Evolutionary conservation across 2,113 vertebrate species (phyloP).

Genomic region (Bubo bubo): DNA sequence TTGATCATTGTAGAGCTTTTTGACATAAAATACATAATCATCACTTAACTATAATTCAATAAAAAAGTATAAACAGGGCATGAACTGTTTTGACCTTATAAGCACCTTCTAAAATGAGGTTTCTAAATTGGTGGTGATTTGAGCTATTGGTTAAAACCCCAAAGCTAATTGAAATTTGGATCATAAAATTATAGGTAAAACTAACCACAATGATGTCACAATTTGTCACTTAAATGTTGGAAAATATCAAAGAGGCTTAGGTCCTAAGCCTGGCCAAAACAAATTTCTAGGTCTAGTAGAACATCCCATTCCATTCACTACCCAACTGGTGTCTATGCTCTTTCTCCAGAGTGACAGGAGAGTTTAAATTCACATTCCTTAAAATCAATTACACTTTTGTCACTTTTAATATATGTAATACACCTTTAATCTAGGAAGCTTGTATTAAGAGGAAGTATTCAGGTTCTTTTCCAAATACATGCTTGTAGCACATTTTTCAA

Average conservation of each 20-base stretch:
- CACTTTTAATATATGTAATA: neutral
- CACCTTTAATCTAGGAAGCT: neutral
- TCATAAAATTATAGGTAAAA: neutral
- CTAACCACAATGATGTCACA: neutral
- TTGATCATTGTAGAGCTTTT: neutral
- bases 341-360: neutral
- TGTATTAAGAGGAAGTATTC: neutral
- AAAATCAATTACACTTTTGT: neutral
- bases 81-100: neutral
- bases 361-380: neutral
- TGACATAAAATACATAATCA: neutral
- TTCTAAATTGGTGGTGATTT: neutral
- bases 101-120: neutral
- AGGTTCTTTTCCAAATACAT: neutral
- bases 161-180: neutral
- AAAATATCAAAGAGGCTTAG: neutral
- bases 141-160: neutral
- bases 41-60: neutral
- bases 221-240: neutral
- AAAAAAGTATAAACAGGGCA: neutral
- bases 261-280: neutral
- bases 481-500: slow-evolving; percentile 23
- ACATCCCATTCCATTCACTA: neutral
- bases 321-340: neutral
- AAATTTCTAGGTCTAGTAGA: neutral